Percentiles rank a stretch among this genome's conserved stretches.
Conservation (phyloP, 2,888 invertebrate species). For the Dynastes hyllus region DNA sequence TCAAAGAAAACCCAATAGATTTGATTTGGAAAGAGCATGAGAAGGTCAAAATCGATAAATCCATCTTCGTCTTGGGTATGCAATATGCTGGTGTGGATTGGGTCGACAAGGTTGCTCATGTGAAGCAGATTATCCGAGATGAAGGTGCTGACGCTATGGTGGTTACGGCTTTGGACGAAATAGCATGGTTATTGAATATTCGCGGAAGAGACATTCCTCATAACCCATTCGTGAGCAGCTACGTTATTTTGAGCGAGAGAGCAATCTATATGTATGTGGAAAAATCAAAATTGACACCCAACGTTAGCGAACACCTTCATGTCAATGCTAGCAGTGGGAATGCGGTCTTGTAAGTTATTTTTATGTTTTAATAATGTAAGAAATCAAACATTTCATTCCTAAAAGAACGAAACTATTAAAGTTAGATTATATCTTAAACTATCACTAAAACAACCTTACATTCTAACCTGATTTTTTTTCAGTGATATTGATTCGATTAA, state of each 20-base stretch:
- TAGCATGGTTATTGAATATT: slow-evolving; percentile 91
- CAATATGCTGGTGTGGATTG: slow-evolving; percentile 78
- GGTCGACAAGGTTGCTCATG: slow-evolving; percentile 82
- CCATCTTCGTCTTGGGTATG: slow-evolving; percentile 71
- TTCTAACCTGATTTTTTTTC: no score
- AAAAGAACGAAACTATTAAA: no score
- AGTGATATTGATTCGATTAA: no score
- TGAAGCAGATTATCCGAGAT: slow-evolving; percentile 78
- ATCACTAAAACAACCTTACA: no score
- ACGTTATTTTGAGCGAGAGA: slow-evolving; percentile 79
- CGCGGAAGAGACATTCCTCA: slow-evolving; percentile 89
- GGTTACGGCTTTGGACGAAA: slow-evolving; percentile 89
- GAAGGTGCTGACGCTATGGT: slow-evolving; percentile 85
- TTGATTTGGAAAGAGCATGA: slow-evolving; percentile 77
- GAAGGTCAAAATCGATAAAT: slow-evolving; percentile 68
- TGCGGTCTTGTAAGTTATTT: slow-evolving; percentile 77
- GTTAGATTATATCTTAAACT: no score
- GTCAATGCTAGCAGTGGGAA: slow-evolving; percentile 77
- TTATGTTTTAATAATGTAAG: background rate
- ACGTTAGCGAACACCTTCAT: slow-evolving; percentile 29
- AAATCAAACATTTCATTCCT: no score
- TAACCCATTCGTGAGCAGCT: slow-evolving; percentile 86
- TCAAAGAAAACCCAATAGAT: slow-evolving; percentile 83
- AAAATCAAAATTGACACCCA: slow-evolving; percentile 74
- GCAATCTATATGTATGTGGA: slow-evolving; percentile 83